A percentile compares a stretch with the other conserved stretches of the same genome.
Evolutionary conservation across 2,888 invertebrate species (phyloP).

Genomic region (Sialis fuliginosa): DNA sequence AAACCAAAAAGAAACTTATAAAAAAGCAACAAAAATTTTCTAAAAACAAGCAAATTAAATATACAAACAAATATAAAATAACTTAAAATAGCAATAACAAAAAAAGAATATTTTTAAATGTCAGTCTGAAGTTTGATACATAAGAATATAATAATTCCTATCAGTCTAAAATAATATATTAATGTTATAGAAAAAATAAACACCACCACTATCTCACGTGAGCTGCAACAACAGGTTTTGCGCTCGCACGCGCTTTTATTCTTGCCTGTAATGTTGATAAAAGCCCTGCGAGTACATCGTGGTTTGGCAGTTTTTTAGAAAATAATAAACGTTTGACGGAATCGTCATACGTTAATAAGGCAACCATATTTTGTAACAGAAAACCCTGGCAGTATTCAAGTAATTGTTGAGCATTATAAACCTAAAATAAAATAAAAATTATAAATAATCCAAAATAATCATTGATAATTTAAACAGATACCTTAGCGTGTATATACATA

Average conservation of each 20-base stretch:
- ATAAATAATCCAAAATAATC: not conserved
- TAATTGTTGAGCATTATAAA: conserved; percentile 71
- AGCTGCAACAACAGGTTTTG: conserved; percentile 15
- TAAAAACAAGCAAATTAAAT: too few relatives aligned
- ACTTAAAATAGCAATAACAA: too few relatives aligned
- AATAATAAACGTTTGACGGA: conserved; percentile 75
- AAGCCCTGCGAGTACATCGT: conserved; percentile 72
- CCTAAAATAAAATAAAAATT: conserved; percentile 29
- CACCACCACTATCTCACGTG: conserved; percentile 1
- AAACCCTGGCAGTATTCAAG: conserved; percentile 84
- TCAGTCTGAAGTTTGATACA: too few relatives aligned
- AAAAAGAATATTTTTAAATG: too few relatives aligned
- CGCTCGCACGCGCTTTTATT: conserved; percentile 41
- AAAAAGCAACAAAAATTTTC: too few relatives aligned
- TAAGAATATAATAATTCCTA: too few relatives aligned
- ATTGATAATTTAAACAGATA: conserved; percentile 18
- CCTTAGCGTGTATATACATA: conserved; percentile 87
- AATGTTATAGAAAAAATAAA: too few relatives aligned
- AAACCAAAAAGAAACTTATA: too few relatives aligned
- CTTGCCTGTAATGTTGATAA: conserved; percentile 64
- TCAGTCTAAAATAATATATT: too few relatives aligned
- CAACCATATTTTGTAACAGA: conserved; percentile 84
- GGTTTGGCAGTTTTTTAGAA: conserved; percentile 76
- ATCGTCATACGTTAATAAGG: conserved; percentile 78
- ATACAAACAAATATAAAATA: too few relatives aligned